Base-by-base conservation (phyloP, 2,113 vertebrate species). In the Chaetodon trifascialis region DNA sequence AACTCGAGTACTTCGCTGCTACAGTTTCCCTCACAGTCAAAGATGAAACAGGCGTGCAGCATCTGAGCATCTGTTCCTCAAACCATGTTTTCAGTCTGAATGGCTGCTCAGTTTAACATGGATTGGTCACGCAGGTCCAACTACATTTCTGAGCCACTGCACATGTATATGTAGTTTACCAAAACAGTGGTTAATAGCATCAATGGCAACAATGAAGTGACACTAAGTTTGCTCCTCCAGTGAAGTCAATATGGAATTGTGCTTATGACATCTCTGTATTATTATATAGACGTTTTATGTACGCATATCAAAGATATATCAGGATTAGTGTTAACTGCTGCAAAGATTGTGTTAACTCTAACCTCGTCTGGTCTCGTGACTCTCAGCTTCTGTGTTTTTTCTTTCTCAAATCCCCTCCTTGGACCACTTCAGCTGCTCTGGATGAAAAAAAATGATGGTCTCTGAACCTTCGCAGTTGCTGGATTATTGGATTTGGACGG, bases 401-500 rank as follows among this genome's bases (percentile, higher is more conserved):
- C 12, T 2, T 21, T 51, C 15, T 63, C 16, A 21, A 58, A 66
- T 55, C 66, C 82, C 72, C 47, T 11, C 56, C 52, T 73, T 56
- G 54, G 65, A 63, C 46, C 67, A n/a, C 49, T 56, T 52, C 40
- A 42, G 66, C 76, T 47, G 74, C 74, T 47, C 12, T 54, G 40
- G 38, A 54, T 82, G 60, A 68, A 83, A 82, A 82, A 71, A 49
- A 80, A 21, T 7, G 30, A 79, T 25, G 34, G 44, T 66, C 65
- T 40, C 7, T 74, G 80, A 85, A 36, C 49, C 17, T 59, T 68
- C n/a, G n/a, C 65, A 80, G 47, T 73, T 47, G 83, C 62, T 54
- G 58, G 66, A 64, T 80, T 78, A 86, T 78, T 86, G 87, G 67
- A 86, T 86, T 81, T 80, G 55, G 79, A 72, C 70, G 30, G 40